Percentiles rank a stretch among this genome's conserved stretches.
Evolutionary conservation across 1,140 invertebrate genomes (phyloP).

Genomic region (Maconellicoccus hirsutus): DNA sequence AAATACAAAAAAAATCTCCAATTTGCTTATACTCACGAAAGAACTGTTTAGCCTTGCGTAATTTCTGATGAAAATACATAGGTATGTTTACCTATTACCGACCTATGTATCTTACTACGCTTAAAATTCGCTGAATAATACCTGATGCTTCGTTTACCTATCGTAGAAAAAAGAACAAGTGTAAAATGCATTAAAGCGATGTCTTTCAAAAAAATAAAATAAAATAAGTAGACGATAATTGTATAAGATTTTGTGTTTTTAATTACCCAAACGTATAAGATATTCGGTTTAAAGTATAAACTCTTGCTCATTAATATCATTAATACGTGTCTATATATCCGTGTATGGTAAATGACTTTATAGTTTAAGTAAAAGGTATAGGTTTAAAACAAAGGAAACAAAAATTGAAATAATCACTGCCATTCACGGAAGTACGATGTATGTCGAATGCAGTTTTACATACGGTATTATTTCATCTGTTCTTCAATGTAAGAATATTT

Average conservation of each 20-base stretch:
- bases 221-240: neutral
- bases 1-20: too few relatives aligned
- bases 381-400: neutral
- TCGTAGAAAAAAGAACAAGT: too few relatives aligned
- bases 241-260: neutral
- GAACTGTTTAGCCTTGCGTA: too few relatives aligned
- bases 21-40: too few relatives aligned
- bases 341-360: neutral
- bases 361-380: neutral
- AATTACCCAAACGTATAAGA: neutral
- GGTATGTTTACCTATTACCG: too few relatives aligned
- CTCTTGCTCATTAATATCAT: constrained; percentile 9
- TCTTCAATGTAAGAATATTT: neutral
- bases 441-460: neutral
- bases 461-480: neutral
- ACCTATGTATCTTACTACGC: neutral
- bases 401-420: neutral
- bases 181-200: neutral
- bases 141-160: neutral
- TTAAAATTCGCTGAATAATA: neutral
- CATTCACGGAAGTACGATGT: neutral
- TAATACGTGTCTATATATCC: neutral
- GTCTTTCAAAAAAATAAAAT: neutral
- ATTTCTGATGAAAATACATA: too few relatives aligned
- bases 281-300: constrained; percentile 5